Evolutionary conservation across 1,140 invertebrate genomes (phyloP).

Genomic region (Lepidotrigona ventralis): DNA sequence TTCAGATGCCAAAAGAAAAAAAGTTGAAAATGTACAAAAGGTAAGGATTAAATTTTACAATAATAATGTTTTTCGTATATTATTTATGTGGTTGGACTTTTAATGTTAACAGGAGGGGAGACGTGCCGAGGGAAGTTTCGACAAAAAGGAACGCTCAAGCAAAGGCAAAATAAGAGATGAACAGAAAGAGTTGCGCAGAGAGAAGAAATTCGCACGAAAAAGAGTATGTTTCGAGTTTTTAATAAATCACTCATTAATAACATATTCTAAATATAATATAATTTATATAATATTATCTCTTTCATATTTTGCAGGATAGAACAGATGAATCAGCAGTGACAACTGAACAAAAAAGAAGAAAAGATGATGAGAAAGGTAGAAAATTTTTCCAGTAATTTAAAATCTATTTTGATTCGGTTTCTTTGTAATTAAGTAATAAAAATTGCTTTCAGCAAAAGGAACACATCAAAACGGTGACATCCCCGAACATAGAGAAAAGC

Average conservation of each 20-base stretch:
- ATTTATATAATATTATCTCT: background rate
- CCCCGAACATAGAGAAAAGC: constrained; percentile 81
- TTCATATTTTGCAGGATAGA: constrained; percentile 81
- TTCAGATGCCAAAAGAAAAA: constrained; percentile 87
- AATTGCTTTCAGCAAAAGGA: constrained; percentile 74
- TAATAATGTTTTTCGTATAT: constrained; percentile 21
- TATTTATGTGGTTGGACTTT: constrained; percentile 14
- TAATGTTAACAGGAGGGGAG: constrained; percentile 75
- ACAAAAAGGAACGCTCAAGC: constrained; percentile 85
- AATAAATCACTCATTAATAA: constrained; percentile 20
- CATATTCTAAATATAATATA: constrained; percentile 1
- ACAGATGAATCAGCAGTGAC: constrained; percentile 82
- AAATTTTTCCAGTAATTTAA: constrained; percentile 38
- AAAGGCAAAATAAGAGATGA: constrained; percentile 85
- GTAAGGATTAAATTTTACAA: constrained; percentile 80
- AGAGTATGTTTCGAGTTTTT: constrained; percentile 79
- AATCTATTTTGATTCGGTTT: constrained; percentile 15
- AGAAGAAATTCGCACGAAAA: constrained; percentile 88
- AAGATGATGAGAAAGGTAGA: constrained; percentile 87
- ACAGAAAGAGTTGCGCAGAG: constrained; percentile 86
- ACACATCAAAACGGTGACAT: constrained; percentile 82
- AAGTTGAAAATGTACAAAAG: constrained; percentile 88
- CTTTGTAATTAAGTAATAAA: background rate
- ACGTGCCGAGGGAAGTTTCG: constrained; percentile 80
- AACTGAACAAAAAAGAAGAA: constrained; percentile 86